Evolutionary conservation across 1,140 invertebrate genomes (phyloP).

Genomic region (Steinernema khuongi): DNA sequence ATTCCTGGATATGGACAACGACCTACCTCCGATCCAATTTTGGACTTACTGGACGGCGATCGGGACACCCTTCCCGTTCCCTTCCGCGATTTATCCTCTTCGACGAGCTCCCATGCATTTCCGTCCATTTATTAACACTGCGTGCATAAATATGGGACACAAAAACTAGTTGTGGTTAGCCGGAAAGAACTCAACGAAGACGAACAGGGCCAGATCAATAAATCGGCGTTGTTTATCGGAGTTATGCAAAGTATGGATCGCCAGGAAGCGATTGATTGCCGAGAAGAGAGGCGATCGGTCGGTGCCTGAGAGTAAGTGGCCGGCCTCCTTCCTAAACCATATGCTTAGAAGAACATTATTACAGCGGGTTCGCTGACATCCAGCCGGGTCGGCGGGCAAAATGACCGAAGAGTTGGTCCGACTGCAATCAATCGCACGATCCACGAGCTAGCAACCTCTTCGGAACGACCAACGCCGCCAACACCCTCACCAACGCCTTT

Average conservation of each 20-base stretch:
- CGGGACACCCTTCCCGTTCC: background rate
- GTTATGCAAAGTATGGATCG: conserved; percentile 7
- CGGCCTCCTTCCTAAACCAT: conserved; percentile 12
- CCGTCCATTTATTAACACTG: conserved; percentile 3
- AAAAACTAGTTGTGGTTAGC: background rate
- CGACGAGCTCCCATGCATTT: conserved; percentile 9
- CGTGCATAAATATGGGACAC: background rate
- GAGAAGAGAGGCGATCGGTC: background rate
- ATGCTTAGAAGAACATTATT: conserved; percentile 15
- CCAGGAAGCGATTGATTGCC: background rate
- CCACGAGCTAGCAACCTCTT: background rate
- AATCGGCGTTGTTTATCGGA: conserved; percentile 1
- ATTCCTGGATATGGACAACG: background rate
- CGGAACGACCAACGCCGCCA: too few species aligned
- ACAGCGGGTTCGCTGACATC: background rate
- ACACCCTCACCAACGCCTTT: too few species aligned
- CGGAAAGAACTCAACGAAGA: background rate
- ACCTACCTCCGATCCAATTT: background rate
- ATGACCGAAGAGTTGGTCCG: background rate
- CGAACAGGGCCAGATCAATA: background rate
- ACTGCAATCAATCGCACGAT: conserved; percentile 5
- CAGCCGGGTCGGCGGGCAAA: conserved; percentile 1
- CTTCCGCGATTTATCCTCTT: conserved; percentile 7
- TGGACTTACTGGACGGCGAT: background rate
- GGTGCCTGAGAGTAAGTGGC: conserved; percentile 6